Conservation (phyloP, 92 coral and sea anemone genomes). For the Palythoa caribaeorum region DNA sequence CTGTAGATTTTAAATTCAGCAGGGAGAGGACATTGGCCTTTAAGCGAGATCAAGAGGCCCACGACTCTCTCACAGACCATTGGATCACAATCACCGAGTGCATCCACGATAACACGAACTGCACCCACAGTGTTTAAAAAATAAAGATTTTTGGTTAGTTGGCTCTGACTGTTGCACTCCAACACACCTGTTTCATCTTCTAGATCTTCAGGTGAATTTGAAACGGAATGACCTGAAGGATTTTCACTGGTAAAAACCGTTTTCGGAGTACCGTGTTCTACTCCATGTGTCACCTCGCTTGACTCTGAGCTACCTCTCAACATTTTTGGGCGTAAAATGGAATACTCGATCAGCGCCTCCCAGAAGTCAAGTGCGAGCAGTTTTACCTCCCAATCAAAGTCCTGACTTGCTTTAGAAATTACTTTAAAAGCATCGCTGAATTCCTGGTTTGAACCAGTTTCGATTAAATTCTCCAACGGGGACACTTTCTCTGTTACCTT, state of each 20-base stretch:
- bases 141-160: background rate
- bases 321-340: background rate
- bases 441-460: background rate
- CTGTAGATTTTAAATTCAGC: conserved; percentile 1
- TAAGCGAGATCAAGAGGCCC: conserved; percentile 53
- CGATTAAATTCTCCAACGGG: background rate
- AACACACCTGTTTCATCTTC: background rate
- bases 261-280: background rate
- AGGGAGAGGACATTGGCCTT: background rate
- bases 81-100: conserved; percentile 84
- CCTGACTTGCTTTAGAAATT: conserved; percentile 72
- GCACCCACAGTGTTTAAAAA: conserved; percentile 62
- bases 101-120: conserved; percentile 64
- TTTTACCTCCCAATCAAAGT: conserved; percentile 99
- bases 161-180: background rate
- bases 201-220: background rate
- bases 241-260: background rate
- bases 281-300: background rate
- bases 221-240: background rate
- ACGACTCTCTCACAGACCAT: conserved; percentile 85
- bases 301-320: background rate
- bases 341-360: conserved; percentile 62
- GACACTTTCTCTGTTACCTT: background rate
- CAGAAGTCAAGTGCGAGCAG: conserved; percentile 78
- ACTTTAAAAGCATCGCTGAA: background rate